Base-by-base conservation (phyloP, 2,888 invertebrate species). In the Melinaea marsaeus region DNA sequence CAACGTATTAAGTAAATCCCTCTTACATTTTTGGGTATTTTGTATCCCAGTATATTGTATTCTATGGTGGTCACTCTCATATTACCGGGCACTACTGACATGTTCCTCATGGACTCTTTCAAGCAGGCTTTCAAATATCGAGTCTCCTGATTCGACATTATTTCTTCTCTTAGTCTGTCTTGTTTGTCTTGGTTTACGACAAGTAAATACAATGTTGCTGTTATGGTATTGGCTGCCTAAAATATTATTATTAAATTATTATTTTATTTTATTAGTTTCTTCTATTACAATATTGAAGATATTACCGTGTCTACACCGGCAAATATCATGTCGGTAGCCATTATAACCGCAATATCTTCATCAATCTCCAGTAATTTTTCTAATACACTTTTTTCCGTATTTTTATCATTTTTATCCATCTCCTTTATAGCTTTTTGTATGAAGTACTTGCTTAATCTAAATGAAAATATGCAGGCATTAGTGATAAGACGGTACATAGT, bases 121-220 rank as follows among this genome's bases (percentile, higher is more conserved):
- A 95, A 90, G 70, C 94, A 94, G 0, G 95, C 95, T 68, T 92
- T 93, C 13, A 95, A 76, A 74, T 94, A 95, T 0, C 92, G 83
- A 78, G 63, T 84, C 1, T 75, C 78, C 0, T 72, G 46, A 7
- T 72, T 78, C 1, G 77, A 79, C 0, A 81, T 65, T 7, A 93
- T 73, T 76, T 95, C 94, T 56, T 92, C 79, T 32, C 93, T 87
- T 3, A 95, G 81, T 71, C 90, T 92, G 6, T 91, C 83, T 79
- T 96, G 96, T 59, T 93, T 92, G 0, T 92, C 91, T 11, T 84
- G 91, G 81, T 95, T 92, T 55, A 81, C 88, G 0, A 95, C 92
- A 35, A 96, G 77, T 45, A 92, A 89, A 70, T 93, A 93, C 0
- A 95, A 79, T 11, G 91, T 82, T 35, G 89, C 89, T 2, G 91